phyloP scores from a whole-genome alignment of 2,113 vertebrate species.

The Eretmodus cyanostictus region DNA sequence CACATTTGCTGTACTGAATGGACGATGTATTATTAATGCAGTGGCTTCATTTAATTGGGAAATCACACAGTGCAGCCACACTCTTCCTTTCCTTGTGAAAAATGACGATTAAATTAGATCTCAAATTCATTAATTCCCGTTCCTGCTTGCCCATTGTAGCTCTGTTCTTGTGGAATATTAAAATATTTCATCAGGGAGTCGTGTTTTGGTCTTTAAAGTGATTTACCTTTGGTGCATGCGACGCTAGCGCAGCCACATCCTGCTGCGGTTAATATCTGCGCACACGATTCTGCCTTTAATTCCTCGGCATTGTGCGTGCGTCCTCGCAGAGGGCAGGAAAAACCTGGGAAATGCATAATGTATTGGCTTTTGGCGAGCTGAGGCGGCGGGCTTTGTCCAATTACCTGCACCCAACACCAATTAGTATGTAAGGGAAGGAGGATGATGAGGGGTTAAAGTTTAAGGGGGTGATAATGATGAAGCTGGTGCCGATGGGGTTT shows the following conservation, averaged over 20 bases:
- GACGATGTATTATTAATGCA: slow-evolving; percentile 56
- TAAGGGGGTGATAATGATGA: slow-evolving; percentile 73
- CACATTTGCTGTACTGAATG: slow-evolving; percentile 45
- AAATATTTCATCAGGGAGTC: slow-evolving; percentile 16
- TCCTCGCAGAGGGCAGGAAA: slow-evolving; percentile 9
- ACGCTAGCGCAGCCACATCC: neutral
- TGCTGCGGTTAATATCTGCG: neutral
- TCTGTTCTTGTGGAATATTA: slow-evolving; percentile 7
- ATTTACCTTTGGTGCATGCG: neutral
- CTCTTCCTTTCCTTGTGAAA: slow-evolving; percentile 35
- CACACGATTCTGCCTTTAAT: neutral
- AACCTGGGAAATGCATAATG: slow-evolving; percentile 52
- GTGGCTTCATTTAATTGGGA: slow-evolving; percentile 52
- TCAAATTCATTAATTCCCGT: slow-evolving; percentile 23
- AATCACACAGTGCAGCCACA: slow-evolving; percentile 38
- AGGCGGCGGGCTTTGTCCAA: slow-evolving; percentile 55
- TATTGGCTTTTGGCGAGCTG: slow-evolving; percentile 39
- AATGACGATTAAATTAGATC: slow-evolving; percentile 48
- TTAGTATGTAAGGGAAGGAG: slow-evolving; percentile 62
- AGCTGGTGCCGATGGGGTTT: slow-evolving; percentile 57
- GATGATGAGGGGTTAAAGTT: slow-evolving; percentile 70
- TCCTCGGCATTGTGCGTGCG: neutral
- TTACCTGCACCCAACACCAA: slow-evolving; percentile 62
- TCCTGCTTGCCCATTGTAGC: slow-evolving; percentile 6
- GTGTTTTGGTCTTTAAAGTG: neutral